Percentiles rank a stretch among this genome's conserved stretches.
Conservation (phyloP, 2,797 vertebrate genomes). For the Varecia variegata region DNA sequence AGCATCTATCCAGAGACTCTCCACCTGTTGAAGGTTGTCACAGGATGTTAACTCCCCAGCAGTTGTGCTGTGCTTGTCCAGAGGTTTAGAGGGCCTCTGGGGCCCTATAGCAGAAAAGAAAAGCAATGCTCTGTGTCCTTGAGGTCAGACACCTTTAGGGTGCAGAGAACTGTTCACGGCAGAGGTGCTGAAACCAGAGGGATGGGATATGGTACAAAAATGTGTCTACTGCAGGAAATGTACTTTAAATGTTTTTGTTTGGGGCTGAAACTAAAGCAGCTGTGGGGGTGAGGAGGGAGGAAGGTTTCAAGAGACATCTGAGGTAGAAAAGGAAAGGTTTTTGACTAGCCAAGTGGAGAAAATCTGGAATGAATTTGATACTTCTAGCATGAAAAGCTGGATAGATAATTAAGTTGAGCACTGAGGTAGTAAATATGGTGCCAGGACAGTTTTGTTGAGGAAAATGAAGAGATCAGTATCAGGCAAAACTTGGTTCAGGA, state of each 20-base stretch:
- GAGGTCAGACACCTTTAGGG: neutral
- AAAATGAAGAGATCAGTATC: neutral
- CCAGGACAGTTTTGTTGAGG: neutral
- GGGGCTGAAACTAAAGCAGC: neutral
- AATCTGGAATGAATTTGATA: slow-evolving; percentile 27
- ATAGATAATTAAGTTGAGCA: neutral
- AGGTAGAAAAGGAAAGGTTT: neutral
- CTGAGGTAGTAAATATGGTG: neutral
- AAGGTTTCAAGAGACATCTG: neutral
- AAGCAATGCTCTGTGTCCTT: neutral
- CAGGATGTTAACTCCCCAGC: neutral
- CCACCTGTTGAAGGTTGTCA: neutral
- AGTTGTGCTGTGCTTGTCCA: neutral
- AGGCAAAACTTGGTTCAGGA: neutral
- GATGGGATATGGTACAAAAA: neutral
- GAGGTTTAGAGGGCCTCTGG: neutral
- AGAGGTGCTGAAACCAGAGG: neutral
- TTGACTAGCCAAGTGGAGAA: neutral
- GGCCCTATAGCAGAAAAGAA: neutral
- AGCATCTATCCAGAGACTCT: neutral
- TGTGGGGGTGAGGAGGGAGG: neutral
- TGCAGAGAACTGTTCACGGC: neutral
- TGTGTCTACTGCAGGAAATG: neutral
- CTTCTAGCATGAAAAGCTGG: neutral
- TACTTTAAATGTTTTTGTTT: neutral